Evolutionary conservation across 2,113 vertebrate species (phyloP).

Genomic region (Coracopsis vasa): DNA sequence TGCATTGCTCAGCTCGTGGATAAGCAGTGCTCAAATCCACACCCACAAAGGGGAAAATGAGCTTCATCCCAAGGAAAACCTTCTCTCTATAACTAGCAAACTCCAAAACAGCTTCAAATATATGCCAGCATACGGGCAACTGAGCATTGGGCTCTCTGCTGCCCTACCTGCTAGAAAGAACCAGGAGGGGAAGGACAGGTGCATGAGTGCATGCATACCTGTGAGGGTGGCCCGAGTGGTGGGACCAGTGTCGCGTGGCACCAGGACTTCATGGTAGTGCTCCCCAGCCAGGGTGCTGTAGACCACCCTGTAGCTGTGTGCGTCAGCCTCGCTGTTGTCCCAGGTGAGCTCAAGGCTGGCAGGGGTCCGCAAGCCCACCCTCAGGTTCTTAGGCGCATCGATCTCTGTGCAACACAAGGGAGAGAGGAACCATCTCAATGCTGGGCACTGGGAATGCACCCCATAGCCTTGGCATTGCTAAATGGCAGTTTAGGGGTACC

Average conservation of each 20-base stretch:
- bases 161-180: not conserved
- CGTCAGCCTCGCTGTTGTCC: constrained; percentile 97
- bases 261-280: constrained; percentile 89
- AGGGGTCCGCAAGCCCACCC: constrained; percentile 83
- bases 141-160: not conserved
- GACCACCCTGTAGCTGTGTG: constrained; percentile 88
- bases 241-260: constrained; percentile 78
- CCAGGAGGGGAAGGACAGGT: not conserved
- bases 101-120: not conserved
- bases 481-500: accelerated
- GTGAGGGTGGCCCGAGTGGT: constrained; percentile 85
- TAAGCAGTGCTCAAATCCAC: not conserved
- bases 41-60: not conserved
- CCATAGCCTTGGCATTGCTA: accelerated
- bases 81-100: not conserved
- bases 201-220: constrained; percentile 62
- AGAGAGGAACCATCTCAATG: constrained; percentile 28
- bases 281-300: constrained; percentile 96
- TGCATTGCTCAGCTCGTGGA: not conserved
- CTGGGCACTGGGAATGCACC: accelerated
- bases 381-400: constrained; percentile 92
- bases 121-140: not conserved
- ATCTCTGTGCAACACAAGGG: constrained; percentile 86
- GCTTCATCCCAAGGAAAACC: not conserved
- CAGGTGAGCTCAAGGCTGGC: constrained; percentile 88